Evolutionary conservation across 2,113 vertebrate species (phyloP).

Genomic region (Actenoides lindsayi): DNA sequence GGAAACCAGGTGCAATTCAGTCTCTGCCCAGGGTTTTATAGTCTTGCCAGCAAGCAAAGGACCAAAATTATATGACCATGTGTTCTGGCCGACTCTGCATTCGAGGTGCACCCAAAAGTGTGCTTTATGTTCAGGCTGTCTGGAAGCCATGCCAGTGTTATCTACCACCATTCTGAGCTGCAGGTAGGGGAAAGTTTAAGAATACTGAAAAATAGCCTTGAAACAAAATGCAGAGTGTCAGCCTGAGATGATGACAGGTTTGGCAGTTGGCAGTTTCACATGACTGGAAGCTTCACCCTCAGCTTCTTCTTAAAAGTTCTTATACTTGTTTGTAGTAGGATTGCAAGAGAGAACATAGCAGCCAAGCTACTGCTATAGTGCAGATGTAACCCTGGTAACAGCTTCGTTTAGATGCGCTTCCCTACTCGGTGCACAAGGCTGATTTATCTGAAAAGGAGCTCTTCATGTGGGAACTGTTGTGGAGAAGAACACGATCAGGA

Average conservation of each 20-base stretch:
- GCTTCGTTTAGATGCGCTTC: background rate
- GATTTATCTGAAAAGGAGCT: background rate
- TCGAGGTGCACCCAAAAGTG: background rate
- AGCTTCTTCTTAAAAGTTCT: background rate
- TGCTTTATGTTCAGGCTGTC: background rate
- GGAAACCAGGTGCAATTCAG: background rate
- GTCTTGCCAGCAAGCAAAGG: background rate
- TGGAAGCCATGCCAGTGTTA: background rate
- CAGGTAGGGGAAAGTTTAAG: background rate
- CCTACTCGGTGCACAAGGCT: background rate
- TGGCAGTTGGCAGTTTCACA: background rate
- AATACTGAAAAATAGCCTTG: background rate
- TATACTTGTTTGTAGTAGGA: background rate
- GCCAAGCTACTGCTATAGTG: background rate
- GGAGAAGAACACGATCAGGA: background rate
- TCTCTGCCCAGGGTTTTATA: background rate
- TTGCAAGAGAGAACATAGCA: background rate
- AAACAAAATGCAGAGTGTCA: background rate
- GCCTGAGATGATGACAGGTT: background rate
- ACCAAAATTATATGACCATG: accelerated
- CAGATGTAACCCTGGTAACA: background rate
- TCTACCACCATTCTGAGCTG: background rate
- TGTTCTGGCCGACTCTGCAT: background rate
- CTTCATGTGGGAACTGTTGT: background rate
- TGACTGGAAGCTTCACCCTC: background rate